These are phyloP conservation scores for Forbesichthys papilliferus DNA, from an alignment of 2,113 vertebrate species.

Conservation along the genomic window DNA sequence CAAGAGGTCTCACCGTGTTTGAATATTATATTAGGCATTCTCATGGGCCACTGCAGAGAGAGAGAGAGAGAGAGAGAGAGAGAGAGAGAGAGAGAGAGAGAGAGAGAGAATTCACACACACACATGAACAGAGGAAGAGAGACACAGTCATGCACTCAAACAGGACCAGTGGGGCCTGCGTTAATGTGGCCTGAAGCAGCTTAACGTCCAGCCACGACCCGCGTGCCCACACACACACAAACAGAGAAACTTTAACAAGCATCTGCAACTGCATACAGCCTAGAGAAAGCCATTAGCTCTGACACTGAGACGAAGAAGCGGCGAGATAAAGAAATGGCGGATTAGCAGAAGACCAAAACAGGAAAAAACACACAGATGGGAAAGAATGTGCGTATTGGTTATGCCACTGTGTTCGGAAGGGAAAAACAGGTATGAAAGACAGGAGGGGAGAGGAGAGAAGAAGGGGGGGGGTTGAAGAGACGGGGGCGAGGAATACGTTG, in stretches of 20 bases:
- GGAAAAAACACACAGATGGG: too few species aligned
- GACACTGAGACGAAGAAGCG: constrained; percentile 41
- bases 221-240: constrained; percentile 23
- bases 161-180: constrained; percentile 69
- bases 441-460: constrained; percentile 2
- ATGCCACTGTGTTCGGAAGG: neutral
- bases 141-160: constrained; percentile 62
- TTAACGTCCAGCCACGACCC: constrained; percentile 47
- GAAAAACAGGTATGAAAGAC: neutral
- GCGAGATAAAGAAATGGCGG: constrained; percentile 31
- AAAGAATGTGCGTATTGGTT: too few species aligned
- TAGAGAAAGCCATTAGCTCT: constrained; percentile 63
- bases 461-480: neutral
- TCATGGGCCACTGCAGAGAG: constrained; percentile 57
- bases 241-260: constrained; percentile 48
- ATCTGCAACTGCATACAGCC: constrained; percentile 72
- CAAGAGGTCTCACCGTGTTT: constrained; percentile 56
- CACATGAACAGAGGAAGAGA: constrained; percentile 23
- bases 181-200: constrained; percentile 69
- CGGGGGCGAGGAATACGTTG: neutral
- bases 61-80: constrained; percentile 5
- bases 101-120: constrained; percentile 22
- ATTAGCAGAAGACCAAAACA: constrained; percentile 33
- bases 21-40: constrained; percentile 75
- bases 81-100: constrained; percentile 14